phyloP scores from a whole-genome alignment of 2,113 vertebrate genomes.

The Zingel zingel region DNA sequence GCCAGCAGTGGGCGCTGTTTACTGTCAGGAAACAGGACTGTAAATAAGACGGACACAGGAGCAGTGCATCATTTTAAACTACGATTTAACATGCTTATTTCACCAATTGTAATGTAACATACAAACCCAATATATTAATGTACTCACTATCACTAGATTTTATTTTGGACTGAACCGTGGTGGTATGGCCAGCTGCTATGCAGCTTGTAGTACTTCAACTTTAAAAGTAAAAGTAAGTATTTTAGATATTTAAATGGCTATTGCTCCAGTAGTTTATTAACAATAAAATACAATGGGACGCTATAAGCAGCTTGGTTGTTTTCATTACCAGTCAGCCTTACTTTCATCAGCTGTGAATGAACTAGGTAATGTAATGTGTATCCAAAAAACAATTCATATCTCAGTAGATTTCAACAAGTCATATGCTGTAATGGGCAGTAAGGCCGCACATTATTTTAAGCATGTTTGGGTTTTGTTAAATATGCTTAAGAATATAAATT shows the following conservation, averaged over 20 bases:
- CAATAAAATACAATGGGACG: neutral
- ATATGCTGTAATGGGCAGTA: neutral
- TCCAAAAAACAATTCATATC: neutral
- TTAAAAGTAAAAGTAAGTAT: neutral
- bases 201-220: neutral
- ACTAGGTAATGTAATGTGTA: neutral
- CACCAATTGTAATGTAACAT: neutral
- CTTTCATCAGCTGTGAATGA: neutral
- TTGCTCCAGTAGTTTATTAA: neutral
- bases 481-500: neutral
- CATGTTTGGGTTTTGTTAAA: neutral
- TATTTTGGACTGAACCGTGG: neutral
- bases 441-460: neutral
- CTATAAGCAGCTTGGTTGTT: neutral
- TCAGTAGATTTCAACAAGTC: neutral
- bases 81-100: neutral
- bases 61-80: neutral
- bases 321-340: neutral
- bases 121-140: neutral
- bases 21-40: neutral
- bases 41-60: neutral
- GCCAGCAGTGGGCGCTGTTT: conserved; percentile 52
- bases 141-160: neutral
- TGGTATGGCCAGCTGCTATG: neutral
- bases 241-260: neutral